Evolutionary conservation across 2,113 vertebrate genomes (phyloP), one percentile per base, ranked within the genome.

Genomic region (Rynchops niger): DNA sequence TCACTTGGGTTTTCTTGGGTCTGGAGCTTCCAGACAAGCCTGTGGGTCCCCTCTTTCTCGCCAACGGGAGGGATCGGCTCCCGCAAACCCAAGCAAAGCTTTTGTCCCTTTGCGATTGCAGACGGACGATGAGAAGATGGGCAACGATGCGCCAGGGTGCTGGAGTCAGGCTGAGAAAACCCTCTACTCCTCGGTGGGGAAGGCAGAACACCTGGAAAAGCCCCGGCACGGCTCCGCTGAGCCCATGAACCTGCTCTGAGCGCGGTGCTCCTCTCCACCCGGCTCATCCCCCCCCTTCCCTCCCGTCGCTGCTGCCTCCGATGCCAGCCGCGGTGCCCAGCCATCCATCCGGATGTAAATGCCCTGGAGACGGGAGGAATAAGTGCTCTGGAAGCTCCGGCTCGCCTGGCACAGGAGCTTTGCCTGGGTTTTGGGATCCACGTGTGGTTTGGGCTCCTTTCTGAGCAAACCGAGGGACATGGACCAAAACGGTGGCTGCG

Each of bases 141-240:
- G 27, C 16, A 42, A 15, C 0, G 0, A 2, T 10, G 0, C 0
- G 1, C 0, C 0, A 1, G 15, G 2, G 1, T 6, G 9, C 29
- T 2, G 1, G n/a, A 25, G 73, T 53, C 15, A 22, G 63, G 52
- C 59, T 4, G 23, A 69, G 42, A 73, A 47, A 8, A 62, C 1
- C 21, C 0, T 36, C 67, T 67, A 34, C 18, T 12, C 2, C 0
- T 11, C 3, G 0, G 22, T 52, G 13, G 38, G 22, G 6, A 3
- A 66, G 13, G 29, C 30, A 19, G 20, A 4, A 5, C 9, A 13
- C 21, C 0, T 2, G 0, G 34, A 9, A 1, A 12, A 21, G 32
- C 34, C 45, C 29, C 0, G 6, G 30, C 36, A 4, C 1, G 1
- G 53, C 65, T 29, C 69, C 1, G 2, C 5, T 1, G 9, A 2